A percentile compares a stretch with the other conserved stretches of the same genome.
Conservation (phyloP, 2,113 vertebrate species). For the Dryoscopus gambensis region DNA sequence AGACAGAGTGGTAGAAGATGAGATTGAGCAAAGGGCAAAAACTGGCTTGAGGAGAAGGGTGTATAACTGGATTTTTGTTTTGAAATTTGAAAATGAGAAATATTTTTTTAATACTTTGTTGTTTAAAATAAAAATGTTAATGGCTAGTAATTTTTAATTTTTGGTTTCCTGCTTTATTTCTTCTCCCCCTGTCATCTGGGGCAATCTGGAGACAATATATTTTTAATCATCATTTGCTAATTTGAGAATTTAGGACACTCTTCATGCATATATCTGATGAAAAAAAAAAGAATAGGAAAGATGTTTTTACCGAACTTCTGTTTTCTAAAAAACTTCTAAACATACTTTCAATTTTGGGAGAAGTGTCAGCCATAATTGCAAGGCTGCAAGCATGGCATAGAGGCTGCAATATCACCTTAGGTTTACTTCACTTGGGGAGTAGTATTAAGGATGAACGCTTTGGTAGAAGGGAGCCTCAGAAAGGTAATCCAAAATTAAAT, state of each 20-base stretch:
- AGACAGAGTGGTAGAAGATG: not conserved
- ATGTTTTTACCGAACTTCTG: not conserved
- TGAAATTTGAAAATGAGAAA: not conserved
- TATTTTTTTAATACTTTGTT: not conserved
- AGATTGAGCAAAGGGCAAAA: not conserved
- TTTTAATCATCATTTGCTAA: not conserved
- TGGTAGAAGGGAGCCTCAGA: not conserved
- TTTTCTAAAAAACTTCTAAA: not conserved
- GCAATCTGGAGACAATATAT: not conserved
- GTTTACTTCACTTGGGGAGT: not conserved
- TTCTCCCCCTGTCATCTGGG: not conserved
- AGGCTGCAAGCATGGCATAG: not conserved
- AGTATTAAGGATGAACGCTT: not conserved
- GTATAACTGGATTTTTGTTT: not conserved
- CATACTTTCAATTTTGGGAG: not conserved
- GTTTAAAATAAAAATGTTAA: not conserved
- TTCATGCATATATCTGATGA: not conserved
- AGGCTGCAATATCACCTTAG: not conserved
- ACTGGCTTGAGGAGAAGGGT: accelerated
- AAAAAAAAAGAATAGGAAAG: not conserved
- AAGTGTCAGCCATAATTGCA: not conserved
- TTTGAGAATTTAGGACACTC: not conserved
- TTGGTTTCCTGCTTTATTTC: not conserved
- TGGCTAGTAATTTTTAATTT: not conserved
- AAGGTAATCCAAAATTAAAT: not conserved